A percentile compares a stretch with the other conserved stretches of the same genome.
phyloP scores from a whole-genome alignment of 2,797 vertebrate species.

The Oreonectes daqikongensis region DNA sequence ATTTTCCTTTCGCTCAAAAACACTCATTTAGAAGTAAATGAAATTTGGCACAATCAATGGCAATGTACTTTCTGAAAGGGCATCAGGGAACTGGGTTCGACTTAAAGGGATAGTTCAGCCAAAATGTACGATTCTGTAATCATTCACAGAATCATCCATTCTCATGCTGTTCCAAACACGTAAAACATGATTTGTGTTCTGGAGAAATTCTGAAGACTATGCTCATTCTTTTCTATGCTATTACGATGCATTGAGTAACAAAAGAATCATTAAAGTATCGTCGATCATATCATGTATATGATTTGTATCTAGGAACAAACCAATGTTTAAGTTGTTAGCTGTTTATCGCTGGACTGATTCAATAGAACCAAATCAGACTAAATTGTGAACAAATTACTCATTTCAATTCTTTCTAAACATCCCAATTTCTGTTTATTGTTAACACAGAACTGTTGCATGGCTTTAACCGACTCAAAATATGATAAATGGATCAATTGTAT shows the following conservation, averaged over 20 bases:
- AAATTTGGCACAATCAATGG: conserved; percentile 31
- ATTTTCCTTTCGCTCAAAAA: conserved; percentile 33
- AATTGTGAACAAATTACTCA: too few relatives aligned
- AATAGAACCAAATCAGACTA: too few relatives aligned
- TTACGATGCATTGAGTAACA: neutral
- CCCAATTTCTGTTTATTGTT: too few relatives aligned
- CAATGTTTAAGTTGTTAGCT: too few relatives aligned
- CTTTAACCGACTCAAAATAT: too few relatives aligned
- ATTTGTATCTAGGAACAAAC: too few relatives aligned
- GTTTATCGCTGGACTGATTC: too few relatives aligned
- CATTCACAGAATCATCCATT: neutral
- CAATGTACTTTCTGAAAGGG: conserved; percentile 67
- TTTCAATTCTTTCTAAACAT: too few relatives aligned
- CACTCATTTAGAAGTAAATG: neutral
- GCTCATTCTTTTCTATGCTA: neutral
- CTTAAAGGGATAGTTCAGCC: neutral
- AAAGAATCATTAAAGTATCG: neutral
- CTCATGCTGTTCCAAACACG: neutral
- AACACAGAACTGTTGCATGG: too few relatives aligned
- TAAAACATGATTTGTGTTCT: neutral
- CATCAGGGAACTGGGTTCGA: conserved; percentile 21
- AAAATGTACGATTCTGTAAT: neutral
- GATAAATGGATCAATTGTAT: too few relatives aligned
- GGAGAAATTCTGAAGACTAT: neutral
- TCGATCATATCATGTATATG: too few relatives aligned